Base-by-base conservation (phyloP, 2,888 invertebrate genomes). In the Drosophila anomalata region DNA sequence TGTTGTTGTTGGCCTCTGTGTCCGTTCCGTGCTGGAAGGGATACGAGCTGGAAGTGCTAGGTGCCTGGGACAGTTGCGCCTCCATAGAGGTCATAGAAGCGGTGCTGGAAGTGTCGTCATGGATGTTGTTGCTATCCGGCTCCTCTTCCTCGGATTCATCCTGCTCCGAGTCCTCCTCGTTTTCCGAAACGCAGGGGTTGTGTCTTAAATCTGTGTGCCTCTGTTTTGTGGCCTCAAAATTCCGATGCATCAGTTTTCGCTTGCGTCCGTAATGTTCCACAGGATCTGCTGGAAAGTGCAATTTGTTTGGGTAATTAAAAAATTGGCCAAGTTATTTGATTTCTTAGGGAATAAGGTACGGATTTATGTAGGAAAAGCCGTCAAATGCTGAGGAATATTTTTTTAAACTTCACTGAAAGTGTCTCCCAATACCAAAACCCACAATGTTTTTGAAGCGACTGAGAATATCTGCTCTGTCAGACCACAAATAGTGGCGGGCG, bases 51-150 rank as follows among this genome's bases (percentile, higher is more conserved):
- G 86, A 79, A 20, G 78, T 83, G 80, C 82, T 86, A 5, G 83
- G 83, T 7, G 83, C 78, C 63, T 79, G 80, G 5, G 88, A 87
- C 14, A 87, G 14, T 47, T 82, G 82, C 7, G 80, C 88, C 61
- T 85, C 87, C 81, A 81, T 81, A 0, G 81, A 81, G 29, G 87
- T 79, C 46, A 86, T 79, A 24, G 88, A 86, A 22, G 76, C 66
- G 44, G 48, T 50, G 8, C 48, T 54, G 36, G 55, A 47, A 24
- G 53, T 46, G 24, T 41, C n/a, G 11, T 55, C 62, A 36, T 36
- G n/a, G n/a, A 36, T n/a, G n/a, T 63, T 50, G 2, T 51, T 63
- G n/a, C 29, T 62, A 24, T 66, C 54, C 29, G 70, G 66, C 2
- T 54, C 56, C 12, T 73, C 60, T 29, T 78, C 65, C 12, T 78